Evolutionary conservation across 1,140 invertebrate genomes (phyloP).

Genomic region (Pectinophora gossypiella): DNA sequence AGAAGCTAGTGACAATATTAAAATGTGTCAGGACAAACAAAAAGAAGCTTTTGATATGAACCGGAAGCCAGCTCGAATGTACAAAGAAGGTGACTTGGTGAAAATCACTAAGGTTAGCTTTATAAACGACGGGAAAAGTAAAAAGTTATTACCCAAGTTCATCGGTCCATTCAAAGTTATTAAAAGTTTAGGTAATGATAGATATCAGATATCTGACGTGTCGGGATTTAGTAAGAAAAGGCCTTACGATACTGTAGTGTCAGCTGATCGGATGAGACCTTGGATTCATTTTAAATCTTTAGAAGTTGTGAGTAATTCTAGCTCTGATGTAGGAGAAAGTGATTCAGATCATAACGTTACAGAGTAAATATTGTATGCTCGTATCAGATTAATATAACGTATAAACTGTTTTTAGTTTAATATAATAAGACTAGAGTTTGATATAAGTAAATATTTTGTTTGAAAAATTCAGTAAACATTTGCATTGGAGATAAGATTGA

Average conservation of each 20-base stretch:
- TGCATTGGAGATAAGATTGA: too few relatives aligned
- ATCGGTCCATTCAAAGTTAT: slow-evolving; percentile 8
- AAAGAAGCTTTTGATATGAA: not conserved
- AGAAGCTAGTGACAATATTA: not conserved
- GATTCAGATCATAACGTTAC: not conserved
- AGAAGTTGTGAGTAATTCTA: slow-evolving; percentile 2
- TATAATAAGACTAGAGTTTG: too few relatives aligned
- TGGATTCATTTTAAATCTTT: slow-evolving; percentile 10
- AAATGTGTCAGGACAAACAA: not conserved
- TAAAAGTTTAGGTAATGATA: slow-evolving; percentile 6
- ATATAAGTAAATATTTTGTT: too few relatives aligned
- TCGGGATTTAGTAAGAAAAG: slow-evolving; percentile 5
- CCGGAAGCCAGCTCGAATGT: not conserved
- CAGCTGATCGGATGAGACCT: slow-evolving; percentile 7
- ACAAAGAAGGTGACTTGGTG: slow-evolving; percentile 2
- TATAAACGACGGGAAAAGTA: slow-evolving; percentile 6
- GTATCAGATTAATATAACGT: too few relatives aligned
- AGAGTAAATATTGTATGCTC: too few relatives aligned
- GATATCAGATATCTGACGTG: not conserved
- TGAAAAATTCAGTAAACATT: too few relatives aligned
- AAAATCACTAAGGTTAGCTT: not conserved
- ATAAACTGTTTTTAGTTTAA: too few relatives aligned
- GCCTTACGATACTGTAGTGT: not conserved
- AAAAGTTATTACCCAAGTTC: slow-evolving; percentile 3
- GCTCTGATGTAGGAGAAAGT: not conserved